Evolutionary conservation across 2,888 invertebrate species (phyloP).

Genomic region (Panorpa germanica): DNA sequence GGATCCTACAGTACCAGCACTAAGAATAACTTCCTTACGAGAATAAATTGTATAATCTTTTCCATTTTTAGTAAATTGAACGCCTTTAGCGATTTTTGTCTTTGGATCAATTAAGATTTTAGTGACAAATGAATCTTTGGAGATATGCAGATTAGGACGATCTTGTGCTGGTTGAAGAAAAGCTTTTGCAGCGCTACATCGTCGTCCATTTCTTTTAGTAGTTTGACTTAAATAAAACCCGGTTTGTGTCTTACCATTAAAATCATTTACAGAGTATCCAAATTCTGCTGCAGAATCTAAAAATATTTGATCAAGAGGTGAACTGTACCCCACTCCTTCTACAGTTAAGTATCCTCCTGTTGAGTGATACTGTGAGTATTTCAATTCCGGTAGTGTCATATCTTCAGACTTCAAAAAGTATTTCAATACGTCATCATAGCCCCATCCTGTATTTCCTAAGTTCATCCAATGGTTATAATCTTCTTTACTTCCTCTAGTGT

Average conservation of each 20-base stretch:
- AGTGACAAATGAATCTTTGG: conserved; percentile 15
- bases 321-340: conserved; percentile 12
- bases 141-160: conserved; percentile 16
- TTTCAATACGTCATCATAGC: conserved; percentile 14
- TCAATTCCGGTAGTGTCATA: conserved; percentile 13
- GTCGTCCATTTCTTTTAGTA: conserved; percentile 11
- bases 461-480: conserved; percentile 12
- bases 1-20: conserved; percentile 43
- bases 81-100: conserved; percentile 16
- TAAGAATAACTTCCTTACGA: no score
- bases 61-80: conserved; percentile 16
- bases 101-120: conserved; percentile 16
- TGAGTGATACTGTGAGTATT: conserved; percentile 13
- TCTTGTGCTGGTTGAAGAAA: conserved; percentile 12
- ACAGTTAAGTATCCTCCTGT: conserved; percentile 15
- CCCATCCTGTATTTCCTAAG: conserved; percentile 14
- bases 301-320: conserved; percentile 12
- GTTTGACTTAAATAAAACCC: conserved; percentile 13
- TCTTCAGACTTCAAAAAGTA: conserved; percentile 21
- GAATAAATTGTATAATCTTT: no score
- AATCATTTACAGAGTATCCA: conserved; percentile 13
- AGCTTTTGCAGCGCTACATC: conserved; percentile 13
- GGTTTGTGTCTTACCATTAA: conserved; percentile 10
- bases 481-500: conserved; percentile 17
- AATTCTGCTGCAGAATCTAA: conserved; percentile 12